A percentile compares a stretch with the other conserved stretches of the same genome.
Conservation (phyloP, 1,140 invertebrate species). For the Apis mellifera region DNA sequence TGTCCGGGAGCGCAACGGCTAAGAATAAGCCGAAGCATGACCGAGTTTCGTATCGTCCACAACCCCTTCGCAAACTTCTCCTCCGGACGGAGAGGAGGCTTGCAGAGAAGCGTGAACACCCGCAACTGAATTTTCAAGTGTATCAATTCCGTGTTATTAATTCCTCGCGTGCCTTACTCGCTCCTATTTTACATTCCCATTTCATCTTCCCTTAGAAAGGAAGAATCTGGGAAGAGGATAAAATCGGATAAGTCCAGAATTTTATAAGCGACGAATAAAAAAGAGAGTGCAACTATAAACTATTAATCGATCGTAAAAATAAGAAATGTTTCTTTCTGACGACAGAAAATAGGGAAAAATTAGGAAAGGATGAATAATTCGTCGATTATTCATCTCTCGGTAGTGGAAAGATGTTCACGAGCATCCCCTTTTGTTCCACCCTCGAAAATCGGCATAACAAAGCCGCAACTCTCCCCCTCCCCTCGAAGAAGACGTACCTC, state of each 20-base stretch:
- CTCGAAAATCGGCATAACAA: not conserved
- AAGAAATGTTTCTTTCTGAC: not conserved
- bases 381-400: conserved; percentile 1
- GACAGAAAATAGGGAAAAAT: not conserved
- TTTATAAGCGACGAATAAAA: too few relatives aligned
- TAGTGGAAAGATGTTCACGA: not conserved
- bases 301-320: too few relatives aligned
- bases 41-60: conserved; percentile 22
- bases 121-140: too few relatives aligned
- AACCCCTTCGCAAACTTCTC: not conserved
- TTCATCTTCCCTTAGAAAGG: too few relatives aligned
- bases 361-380: not conserved
- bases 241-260: too few relatives aligned
- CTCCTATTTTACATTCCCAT: too few relatives aligned
- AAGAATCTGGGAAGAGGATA: too few relatives aligned
- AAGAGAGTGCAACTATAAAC: too few relatives aligned
- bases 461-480: conserved; percentile 5
- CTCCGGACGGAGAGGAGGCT: not conserved
- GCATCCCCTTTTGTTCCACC: not conserved
- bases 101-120: too few relatives aligned
- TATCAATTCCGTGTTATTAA: too few relatives aligned
- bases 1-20: conserved; percentile 29
- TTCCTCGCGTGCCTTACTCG: too few relatives aligned
- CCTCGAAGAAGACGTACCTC: not conserved
- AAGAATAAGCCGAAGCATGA: conserved; percentile 34